phyloP scores from a whole-genome alignment of 2,888 invertebrate genomes.

The Coleophora deauratella region DNA sequence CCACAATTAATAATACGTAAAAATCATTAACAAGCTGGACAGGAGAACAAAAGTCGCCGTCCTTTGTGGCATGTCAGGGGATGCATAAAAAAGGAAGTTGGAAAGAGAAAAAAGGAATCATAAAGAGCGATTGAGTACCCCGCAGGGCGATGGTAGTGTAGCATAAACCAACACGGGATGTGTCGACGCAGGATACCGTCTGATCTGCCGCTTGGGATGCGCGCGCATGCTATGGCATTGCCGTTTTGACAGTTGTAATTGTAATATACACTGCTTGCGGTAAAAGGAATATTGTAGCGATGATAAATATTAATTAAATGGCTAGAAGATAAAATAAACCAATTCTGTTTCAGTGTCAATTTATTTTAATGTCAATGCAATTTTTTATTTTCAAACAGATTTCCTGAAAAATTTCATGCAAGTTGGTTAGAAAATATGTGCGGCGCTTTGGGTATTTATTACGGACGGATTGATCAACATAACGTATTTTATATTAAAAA shows the following conservation, averaged over 20 bases:
- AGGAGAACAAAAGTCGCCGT: slow-evolving; percentile 70
- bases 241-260: slow-evolving; percentile 3
- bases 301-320: no score
- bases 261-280: no score
- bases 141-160: slow-evolving; percentile 43
- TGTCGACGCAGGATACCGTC: slow-evolving; percentile 45
- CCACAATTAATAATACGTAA: slow-evolving; percentile 71
- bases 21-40: slow-evolving; percentile 70
- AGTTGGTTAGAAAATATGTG: no score
- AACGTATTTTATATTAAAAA: no score
- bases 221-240: slow-evolving; percentile 1
- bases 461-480: no score
- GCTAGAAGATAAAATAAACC: no score
- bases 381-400: no score
- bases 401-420: no score
- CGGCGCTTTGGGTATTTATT: no score
- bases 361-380: no score
- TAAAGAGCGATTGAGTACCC: slow-evolving; percentile 35
- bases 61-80: slow-evolving; percentile 56
- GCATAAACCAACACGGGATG: slow-evolving; percentile 62
- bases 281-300: no score
- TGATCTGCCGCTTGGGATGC: slow-evolving; percentile 25
- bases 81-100: slow-evolving; percentile 38
- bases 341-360: no score
- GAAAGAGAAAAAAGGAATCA: slow-evolving; percentile 33